phyloP scores from a whole-genome alignment of 1,140 invertebrate genomes.

The Scaptomyza montana region DNA sequence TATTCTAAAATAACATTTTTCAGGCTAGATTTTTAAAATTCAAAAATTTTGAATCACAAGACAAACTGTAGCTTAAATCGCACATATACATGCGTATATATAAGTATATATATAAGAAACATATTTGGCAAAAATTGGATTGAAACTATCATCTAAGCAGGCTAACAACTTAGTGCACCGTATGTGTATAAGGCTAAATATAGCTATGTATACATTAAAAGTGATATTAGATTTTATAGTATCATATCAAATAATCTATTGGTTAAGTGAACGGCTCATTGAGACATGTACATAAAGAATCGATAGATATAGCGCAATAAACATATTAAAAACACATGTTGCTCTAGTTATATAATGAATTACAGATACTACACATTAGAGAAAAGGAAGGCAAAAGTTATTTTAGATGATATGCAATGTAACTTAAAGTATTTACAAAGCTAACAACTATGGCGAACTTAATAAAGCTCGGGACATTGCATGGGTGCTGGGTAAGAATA shows the following conservation, averaged over 20 bases:
- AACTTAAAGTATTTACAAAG: conserved; percentile 70
- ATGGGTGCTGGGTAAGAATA: conserved; percentile 37
- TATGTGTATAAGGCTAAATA: conserved; percentile 32
- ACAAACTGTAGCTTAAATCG: conserved; percentile 2
- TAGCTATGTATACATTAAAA: conserved; percentile 10
- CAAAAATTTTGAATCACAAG: conserved; percentile 29
- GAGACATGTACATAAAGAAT: conserved; percentile 24
- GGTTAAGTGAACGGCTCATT: conserved; percentile 5
- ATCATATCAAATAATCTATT: neutral
- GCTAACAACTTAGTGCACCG: conserved; percentile 39
- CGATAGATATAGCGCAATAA: conserved; percentile 14
- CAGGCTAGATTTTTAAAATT: conserved; percentile 60
- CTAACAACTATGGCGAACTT: conserved; percentile 46
- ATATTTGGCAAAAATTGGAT: conserved; percentile 81
- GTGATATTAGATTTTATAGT: conserved; percentile 2
- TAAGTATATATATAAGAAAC: conserved; percentile 60
- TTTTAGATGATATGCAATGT: conserved; percentile 59
- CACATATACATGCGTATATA: neutral
- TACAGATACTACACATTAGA: conserved; percentile 1
- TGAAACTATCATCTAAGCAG: conserved; percentile 56
- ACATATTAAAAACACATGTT: conserved; percentile 55
- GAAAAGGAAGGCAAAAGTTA: conserved; percentile 2
- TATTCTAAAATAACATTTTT: conserved; percentile 63
- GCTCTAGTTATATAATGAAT: conserved; percentile 11
- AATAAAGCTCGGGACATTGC: conserved; percentile 37